These are phyloP conservation scores for Vulpes ferrilata DNA, from an alignment of 2,113 vertebrate species.

Conservation along the genomic window DNA sequence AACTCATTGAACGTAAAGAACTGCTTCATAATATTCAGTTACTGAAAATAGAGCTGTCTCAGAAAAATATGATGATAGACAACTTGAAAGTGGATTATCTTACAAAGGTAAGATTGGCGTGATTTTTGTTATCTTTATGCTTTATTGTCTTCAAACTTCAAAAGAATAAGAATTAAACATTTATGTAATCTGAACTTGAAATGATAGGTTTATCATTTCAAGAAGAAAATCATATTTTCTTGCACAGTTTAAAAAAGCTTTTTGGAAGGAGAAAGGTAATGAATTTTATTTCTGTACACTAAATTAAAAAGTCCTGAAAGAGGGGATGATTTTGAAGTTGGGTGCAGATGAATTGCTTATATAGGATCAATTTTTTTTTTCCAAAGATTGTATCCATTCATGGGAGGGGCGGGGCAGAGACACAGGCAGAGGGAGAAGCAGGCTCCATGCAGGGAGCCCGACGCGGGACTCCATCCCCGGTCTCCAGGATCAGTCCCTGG, in stretches of 20 bases:
- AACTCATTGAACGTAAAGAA: constrained; percentile 96
- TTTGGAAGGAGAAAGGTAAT: background rate
- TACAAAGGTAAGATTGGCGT: constrained; percentile 91
- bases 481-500: no score
- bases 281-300: background rate
- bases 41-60: constrained; percentile 96
- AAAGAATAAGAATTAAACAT: background rate
- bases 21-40: constrained; percentile 94
- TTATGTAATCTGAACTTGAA: background rate
- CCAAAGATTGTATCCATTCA: no score
- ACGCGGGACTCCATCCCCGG: no score
- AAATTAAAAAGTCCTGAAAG: background rate
- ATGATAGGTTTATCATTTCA: background rate
- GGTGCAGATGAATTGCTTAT: background rate
- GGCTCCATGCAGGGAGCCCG: no score
- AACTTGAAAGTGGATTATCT: constrained; percentile 97
- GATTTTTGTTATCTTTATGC: background rate
- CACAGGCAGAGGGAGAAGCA: no score
- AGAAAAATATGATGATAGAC: constrained; percentile 96
- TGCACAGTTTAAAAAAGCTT: background rate
- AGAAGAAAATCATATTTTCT: constrained; percentile 15
- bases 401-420: no score
- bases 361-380: background rate
- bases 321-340: background rate
- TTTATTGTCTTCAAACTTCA: background rate